Evolutionary conservation across 1,140 invertebrate species (phyloP).

Genomic region (Diploscapter pachys): DNA sequence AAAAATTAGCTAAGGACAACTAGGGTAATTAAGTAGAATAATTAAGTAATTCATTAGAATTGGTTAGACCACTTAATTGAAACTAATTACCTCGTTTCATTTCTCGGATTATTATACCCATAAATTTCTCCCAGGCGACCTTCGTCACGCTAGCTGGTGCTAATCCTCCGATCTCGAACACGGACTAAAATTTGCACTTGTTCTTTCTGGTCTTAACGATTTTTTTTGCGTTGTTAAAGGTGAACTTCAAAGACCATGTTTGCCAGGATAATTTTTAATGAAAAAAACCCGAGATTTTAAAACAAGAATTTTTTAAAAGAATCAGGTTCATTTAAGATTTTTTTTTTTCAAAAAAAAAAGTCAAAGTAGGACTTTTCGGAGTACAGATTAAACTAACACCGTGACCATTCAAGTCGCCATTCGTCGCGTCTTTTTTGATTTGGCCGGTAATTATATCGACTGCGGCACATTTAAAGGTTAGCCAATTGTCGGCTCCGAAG

Average conservation of each 20-base stretch:
- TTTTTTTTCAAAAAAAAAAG: no score
- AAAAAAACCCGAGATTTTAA: no score
- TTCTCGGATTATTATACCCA: conserved; percentile 5
- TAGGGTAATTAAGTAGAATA: background rate
- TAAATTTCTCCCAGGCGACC: conserved; percentile 14
- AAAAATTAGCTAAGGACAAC: background rate
- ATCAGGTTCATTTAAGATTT: no score
- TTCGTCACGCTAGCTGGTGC: background rate
- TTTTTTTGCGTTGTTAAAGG: background rate
- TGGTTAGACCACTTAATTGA: background rate
- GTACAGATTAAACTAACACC: no score
- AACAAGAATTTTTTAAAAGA: no score
- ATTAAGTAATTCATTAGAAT: background rate
- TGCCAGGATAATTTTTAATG: no score
- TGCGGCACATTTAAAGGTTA: conserved; percentile 5
- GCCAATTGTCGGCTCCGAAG: conserved; percentile 21
- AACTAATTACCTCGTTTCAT: conserved; percentile 6
- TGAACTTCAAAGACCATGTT: background rate
- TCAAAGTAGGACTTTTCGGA: no score
- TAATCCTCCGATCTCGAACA: no score
- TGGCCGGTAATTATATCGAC: background rate
- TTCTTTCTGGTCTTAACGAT: background rate
- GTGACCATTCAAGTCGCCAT: no score
- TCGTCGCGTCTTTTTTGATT: no score
- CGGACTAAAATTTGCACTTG: no score